Percentiles rank a stretch among this genome's conserved stretches.
phyloP scores from a whole-genome alignment of 2,797 vertebrate genomes.

The Peromyscus melanophrys region DNA sequence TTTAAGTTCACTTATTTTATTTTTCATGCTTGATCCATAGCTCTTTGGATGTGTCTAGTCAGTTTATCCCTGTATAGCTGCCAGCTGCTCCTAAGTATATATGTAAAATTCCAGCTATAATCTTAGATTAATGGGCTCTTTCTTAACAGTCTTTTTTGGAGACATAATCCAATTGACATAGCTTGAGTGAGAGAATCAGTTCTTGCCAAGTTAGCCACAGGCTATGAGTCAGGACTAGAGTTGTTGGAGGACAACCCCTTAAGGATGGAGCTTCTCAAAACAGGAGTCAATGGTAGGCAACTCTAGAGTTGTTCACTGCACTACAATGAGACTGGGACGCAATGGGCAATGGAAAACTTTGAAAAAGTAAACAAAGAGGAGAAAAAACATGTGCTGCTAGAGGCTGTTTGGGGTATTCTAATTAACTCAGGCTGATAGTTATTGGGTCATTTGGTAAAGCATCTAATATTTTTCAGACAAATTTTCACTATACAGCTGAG shows the following conservation, averaged over 20 bases:
- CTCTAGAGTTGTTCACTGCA: neutral
- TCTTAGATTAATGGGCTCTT: neutral
- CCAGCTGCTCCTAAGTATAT: neutral
- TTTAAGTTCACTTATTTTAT: neutral
- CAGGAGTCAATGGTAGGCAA: neutral
- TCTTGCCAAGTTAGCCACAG: neutral
- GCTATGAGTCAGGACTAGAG: neutral
- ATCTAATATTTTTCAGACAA: neutral
- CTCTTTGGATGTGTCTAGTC: neutral
- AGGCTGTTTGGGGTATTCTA: neutral
- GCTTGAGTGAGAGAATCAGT: neutral
- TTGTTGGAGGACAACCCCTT: neutral
- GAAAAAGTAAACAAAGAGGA: neutral
- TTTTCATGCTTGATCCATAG: constrained; percentile 13
- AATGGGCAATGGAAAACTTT: neutral
- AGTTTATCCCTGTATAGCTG: neutral
- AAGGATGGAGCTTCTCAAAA: neutral
- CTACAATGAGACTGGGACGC: neutral
- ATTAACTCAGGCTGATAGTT: neutral
- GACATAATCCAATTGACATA: neutral
- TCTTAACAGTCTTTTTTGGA: constrained; percentile 5
- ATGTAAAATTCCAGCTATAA: neutral
- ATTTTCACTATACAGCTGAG: neutral
- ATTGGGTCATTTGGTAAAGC: neutral
- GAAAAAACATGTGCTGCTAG: neutral